These are phyloP conservation scores for Helicoverpa armigera DNA, from an alignment of 1,140 invertebrate species.

Conservation along the genomic window DNA sequence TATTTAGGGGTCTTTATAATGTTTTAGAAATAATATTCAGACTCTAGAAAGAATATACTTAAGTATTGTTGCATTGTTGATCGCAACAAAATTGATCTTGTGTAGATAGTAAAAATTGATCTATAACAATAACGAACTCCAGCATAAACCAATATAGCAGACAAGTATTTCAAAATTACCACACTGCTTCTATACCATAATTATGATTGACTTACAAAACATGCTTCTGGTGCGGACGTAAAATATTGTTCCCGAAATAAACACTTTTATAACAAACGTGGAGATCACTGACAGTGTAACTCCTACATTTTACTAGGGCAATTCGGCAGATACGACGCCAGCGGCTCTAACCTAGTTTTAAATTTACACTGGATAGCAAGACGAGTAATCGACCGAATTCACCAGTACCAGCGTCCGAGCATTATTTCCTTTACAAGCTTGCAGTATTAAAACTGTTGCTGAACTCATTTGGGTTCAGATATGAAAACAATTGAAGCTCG, in stretches of 20 bases:
- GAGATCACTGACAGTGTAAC: conserved; percentile 29
- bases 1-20: too few species aligned
- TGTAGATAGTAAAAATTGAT: too few species aligned
- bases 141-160: background rate
- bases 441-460: conserved; percentile 17
- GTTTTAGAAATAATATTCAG: too few species aligned
- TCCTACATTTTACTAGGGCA: conserved; percentile 63
- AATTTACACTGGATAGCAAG: conserved; percentile 76
- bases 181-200: background rate
- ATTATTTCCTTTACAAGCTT: conserved; percentile 3
- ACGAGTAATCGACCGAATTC: conserved; percentile 72
- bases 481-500: conserved; percentile 19
- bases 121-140: too few species aligned
- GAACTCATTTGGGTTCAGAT: background rate
- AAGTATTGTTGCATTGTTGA: too few species aligned
- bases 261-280: conserved; percentile 25
- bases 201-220: conserved; percentile 15
- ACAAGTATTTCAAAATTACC: background rate
- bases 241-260: conserved; percentile 41
- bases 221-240: background rate
- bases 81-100: too few species aligned
- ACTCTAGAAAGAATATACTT: too few species aligned
- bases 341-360: conserved; percentile 80
- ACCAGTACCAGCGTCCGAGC: conserved; percentile 37
- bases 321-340: conserved; percentile 65